phyloP scores from a whole-genome alignment of 2,888 invertebrate genomes.

The Lasioglossum oenotherae region DNA sequence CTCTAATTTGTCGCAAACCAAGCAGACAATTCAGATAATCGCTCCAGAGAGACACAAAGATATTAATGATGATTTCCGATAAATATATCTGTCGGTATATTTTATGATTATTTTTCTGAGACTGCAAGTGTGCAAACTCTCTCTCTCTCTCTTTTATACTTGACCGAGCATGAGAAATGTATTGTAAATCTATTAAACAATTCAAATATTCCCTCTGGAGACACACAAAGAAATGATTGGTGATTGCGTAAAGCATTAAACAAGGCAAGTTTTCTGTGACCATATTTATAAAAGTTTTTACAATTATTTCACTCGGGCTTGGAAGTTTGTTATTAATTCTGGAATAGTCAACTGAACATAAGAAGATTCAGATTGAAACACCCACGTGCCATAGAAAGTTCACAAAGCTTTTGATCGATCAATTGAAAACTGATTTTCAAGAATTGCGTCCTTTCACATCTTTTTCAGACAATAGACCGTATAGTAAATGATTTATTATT shows the following conservation, averaged over 20 bases:
- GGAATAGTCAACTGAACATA: neutral
- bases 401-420: neutral
- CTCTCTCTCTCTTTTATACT: too few species aligned
- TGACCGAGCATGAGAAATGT: too few species aligned
- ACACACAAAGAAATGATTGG: neutral
- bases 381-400: neutral
- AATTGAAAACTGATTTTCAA: neutral
- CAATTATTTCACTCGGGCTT: neutral
- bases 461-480: neutral
- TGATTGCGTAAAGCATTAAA: neutral
- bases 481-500: neutral
- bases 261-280: neutral
- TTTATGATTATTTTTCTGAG: neutral
- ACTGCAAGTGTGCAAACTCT: neutral
- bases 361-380: neutral
- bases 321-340: neutral
- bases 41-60: neutral
- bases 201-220: neutral
- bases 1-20: neutral
- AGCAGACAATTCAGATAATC: neutral
- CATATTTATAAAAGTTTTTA: neutral
- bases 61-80: neutral
- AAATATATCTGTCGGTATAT: neutral
- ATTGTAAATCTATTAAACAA: neutral
- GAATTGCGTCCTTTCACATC: neutral